Evolutionary conservation across 2,113 vertebrate genomes (phyloP).

Genomic region (Otis tarda): DNA sequence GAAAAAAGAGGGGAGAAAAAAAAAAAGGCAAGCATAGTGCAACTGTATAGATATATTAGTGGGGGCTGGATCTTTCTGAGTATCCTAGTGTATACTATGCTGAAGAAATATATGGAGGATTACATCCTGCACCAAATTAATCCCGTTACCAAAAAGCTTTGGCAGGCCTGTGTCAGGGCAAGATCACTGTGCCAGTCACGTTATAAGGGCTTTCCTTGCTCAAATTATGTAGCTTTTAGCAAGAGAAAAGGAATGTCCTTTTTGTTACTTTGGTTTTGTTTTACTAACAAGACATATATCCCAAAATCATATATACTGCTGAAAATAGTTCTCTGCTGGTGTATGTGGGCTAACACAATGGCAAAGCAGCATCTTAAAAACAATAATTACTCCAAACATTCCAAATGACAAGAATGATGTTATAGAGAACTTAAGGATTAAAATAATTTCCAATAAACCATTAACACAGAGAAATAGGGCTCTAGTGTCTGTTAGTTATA

Average conservation of each 20-base stretch:
- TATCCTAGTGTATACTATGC: background rate
- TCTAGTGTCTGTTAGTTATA: background rate
- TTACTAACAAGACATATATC: background rate
- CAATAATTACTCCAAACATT: background rate
- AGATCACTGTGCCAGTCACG: background rate
- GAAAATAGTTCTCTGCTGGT: background rate
- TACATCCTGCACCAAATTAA: background rate
- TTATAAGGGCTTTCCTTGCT: background rate
- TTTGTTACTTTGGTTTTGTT: background rate
- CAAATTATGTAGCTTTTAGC: background rate
- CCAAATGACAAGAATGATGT: background rate
- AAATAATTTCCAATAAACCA: background rate
- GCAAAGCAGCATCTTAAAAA: background rate
- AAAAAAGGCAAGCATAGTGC: background rate
- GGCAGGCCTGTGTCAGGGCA: background rate
- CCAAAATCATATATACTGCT: background rate
- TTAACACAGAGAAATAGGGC: background rate
- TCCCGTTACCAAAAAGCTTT: background rate
- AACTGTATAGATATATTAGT: background rate
- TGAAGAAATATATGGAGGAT: background rate
- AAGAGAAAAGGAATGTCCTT: background rate
- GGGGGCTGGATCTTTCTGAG: background rate
- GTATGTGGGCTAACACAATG: background rate
- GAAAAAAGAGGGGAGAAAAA: fast-evolving
- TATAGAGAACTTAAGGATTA: background rate